Evolutionary conservation across 2,797 vertebrate genomes (phyloP), one percentile per base, ranked within the genome.

Genomic region (Sebastes minor): DNA sequence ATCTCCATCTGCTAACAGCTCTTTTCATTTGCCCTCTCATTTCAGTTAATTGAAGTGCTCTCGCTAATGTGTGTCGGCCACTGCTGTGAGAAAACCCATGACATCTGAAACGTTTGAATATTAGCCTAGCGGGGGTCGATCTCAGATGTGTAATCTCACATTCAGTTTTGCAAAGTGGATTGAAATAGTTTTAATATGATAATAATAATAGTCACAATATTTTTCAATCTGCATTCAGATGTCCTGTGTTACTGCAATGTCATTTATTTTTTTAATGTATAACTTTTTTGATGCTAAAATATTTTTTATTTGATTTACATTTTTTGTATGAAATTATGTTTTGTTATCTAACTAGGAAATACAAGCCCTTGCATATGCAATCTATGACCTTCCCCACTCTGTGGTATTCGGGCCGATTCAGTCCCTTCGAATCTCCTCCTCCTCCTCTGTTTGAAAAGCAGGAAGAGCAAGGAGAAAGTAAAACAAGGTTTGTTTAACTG

Each of bases 361-460:
- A 96, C 91, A 95, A 93, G 69, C 97, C 98, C 42, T 91, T 97
- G 84, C 91, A 96, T 64, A 85, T 93, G 80, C 97, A 97, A 89
- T 97, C 96, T 55, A 93, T 96, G 92, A 94, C 68, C 74, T 96
- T 98, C 89, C 97, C 97, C 3, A 74, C 89, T 61, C 82, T 98
- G 76, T 96, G 89, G 83, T 97, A 96, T 91, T 84, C 83, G 27
- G 95, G 94, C 66, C 91, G 87, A 28, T 95, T 80, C 78, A 97
- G 97, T 92, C 97, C 97, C 0, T 98, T 98, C 86, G 97, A 97
- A 76, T 82, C 52, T 18, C 83, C 94, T 35, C 86, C 94, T 35
- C 86, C 89, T 68, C 76, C 85, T 68, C 12, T 69, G 22, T 88
- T 94, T 86, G 28, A 90, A 38, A 89, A 78, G 71, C 67, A 4